Evolutionary conservation across 1,140 invertebrate genomes (phyloP).

Genomic region (Halyomorpha halys): DNA sequence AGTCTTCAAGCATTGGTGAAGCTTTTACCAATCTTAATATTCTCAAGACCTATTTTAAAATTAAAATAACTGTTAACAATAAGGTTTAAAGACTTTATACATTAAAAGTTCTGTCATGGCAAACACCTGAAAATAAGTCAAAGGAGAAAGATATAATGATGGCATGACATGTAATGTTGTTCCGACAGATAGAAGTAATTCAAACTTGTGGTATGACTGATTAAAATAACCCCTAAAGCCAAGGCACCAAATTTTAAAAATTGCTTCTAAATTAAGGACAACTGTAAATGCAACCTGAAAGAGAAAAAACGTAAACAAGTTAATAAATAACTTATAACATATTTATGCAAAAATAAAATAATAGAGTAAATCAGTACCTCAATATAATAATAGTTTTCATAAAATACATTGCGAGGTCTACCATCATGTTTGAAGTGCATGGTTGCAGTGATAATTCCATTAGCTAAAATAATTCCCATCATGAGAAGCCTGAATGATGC

Average conservation of each 20-base stretch:
- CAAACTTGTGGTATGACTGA: conserved; percentile 97
- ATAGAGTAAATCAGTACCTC: conserved; percentile 50
- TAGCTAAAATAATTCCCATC: conserved; percentile 88
- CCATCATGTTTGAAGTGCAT: conserved; percentile 92
- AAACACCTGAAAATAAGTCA: conserved; percentile 91
- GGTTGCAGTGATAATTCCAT: conserved; percentile 91
- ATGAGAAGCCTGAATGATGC: conserved; percentile 85
- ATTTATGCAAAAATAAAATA: neutral
- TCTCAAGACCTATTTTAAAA: conserved; percentile 65
- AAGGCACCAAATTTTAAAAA: conserved; percentile 97
- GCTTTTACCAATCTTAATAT: conserved; percentile 96
- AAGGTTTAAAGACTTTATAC: neutral
- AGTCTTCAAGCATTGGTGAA: conserved; percentile 96
- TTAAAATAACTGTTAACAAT: conserved; percentile 15
- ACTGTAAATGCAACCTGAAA: conserved; percentile 81
- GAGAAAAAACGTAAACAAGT: conserved; percentile 20
- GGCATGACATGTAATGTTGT: conserved; percentile 92
- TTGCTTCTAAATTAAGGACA: conserved; percentile 85
- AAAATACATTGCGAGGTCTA: conserved; percentile 64
- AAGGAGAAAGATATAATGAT: conserved; percentile 76
- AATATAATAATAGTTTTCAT: conserved; percentile 87
- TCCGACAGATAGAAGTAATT: conserved; percentile 85
- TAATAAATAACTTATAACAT: conserved; percentile 13
- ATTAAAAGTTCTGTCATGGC: neutral
- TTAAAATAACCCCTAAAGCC: conserved; percentile 90